These are phyloP conservation scores for Agrotis segetum DNA, from an alignment of 2,888 invertebrate species.

Conservation along the genomic window DNA sequence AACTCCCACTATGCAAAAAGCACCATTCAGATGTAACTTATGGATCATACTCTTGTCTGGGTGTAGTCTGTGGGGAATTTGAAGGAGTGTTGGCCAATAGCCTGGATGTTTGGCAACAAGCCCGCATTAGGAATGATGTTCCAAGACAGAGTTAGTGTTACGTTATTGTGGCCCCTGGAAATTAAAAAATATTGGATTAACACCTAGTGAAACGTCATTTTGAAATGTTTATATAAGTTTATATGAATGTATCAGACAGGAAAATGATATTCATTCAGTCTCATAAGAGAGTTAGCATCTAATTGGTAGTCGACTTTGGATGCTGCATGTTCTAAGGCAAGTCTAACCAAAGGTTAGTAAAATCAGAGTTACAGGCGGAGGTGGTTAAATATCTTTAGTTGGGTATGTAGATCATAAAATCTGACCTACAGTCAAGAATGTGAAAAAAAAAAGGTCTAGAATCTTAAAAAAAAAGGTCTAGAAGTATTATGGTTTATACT, in stretches of 20 bases:
- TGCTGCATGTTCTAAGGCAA: no score
- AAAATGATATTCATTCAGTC: no score
- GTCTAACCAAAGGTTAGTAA: no score
- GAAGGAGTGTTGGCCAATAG: slow-evolving; percentile 96
- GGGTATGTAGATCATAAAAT: no score
- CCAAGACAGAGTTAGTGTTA: slow-evolving; percentile 98
- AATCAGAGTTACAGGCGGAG: not conserved
- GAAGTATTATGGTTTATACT: not conserved
- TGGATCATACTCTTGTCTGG: slow-evolving; percentile 88
- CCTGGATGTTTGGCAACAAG: slow-evolving; percentile 96
- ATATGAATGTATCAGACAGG: not conserved
- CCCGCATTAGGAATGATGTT: slow-evolving; percentile 99
- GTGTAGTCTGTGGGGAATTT: slow-evolving; percentile 98
- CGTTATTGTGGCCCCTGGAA: slow-evolving; percentile 97
- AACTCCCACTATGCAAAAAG: slow-evolving; percentile 59
- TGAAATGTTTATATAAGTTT: not conserved
- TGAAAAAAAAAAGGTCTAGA: no score
- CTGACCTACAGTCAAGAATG: no score
- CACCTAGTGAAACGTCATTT: not conserved
- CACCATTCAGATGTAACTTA: slow-evolving; percentile 66
- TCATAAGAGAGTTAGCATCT: no score
- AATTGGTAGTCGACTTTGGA: no score
- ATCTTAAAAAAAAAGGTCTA: no score
- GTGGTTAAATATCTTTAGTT: no score
- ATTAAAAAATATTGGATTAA: slow-evolving; percentile 62